Conservation (phyloP, 2,797 vertebrate genomes). For the Gymnodraco acuticeps region DNA sequence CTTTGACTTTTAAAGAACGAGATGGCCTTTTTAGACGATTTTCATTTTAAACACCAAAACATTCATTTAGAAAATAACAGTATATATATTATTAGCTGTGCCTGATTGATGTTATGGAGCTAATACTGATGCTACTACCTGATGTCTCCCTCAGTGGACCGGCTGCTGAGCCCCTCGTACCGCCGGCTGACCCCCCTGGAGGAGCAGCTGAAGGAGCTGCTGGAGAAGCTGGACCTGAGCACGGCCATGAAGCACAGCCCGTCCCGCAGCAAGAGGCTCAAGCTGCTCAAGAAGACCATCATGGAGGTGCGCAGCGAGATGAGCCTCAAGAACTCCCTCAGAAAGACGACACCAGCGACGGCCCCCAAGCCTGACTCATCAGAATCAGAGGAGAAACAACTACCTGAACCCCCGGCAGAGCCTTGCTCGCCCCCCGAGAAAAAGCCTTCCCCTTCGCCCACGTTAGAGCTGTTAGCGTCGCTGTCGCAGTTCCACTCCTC, state of each 20-base stretch:
- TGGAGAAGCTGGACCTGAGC: conserved; percentile 95
- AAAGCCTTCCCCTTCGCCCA: conserved; percentile 87
- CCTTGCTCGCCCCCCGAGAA: conserved; percentile 86
- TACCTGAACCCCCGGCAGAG: conserved; percentile 60
- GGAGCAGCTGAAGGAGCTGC: conserved; percentile 92
- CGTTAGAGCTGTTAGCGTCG: conserved; percentile 91
- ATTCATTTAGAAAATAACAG: too few species aligned
- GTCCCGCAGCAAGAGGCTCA: conserved; percentile 95
- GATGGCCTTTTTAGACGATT: too few species aligned
- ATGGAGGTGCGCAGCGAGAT: conserved; percentile 90
- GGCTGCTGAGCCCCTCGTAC: conserved; percentile 90
- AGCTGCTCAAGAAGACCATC: conserved; percentile 94
- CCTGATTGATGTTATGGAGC: background rate
- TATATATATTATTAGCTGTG: too few species aligned
- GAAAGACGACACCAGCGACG: conserved; percentile 42
- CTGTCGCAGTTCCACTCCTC: conserved; percentile 86
- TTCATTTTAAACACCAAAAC: too few species aligned
- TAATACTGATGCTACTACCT: conserved; percentile 7
- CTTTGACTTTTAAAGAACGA: too few species aligned
- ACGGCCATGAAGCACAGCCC: conserved; percentile 95
- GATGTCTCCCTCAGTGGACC: conserved; percentile 88
- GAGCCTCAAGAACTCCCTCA: conserved; percentile 85
- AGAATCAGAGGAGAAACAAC: conserved; percentile 79
- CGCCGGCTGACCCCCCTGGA: conserved; percentile 89
- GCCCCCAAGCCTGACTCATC: conserved; percentile 45